These are phyloP conservation scores for Listronotus bonariensis DNA, from an alignment of 1,140 invertebrate species.

Conservation along the genomic window DNA sequence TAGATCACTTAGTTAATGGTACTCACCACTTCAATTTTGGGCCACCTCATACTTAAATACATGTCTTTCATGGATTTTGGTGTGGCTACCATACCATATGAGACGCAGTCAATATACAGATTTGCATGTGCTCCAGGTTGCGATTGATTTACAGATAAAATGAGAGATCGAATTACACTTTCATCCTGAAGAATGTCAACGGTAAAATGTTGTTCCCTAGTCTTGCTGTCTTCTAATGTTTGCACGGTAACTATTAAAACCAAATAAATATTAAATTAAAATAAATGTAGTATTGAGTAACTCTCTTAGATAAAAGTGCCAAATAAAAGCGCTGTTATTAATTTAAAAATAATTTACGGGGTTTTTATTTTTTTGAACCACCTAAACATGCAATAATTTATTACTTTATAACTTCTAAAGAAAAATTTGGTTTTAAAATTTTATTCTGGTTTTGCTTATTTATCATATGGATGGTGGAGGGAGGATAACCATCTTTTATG, in stretches of 20 bases:
- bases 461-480: too few species aligned
- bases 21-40: slow-evolving; percentile 56
- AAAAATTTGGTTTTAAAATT: too few species aligned
- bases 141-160: slow-evolving; percentile 61
- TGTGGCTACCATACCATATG: slow-evolving; percentile 60
- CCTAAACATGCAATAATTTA: too few species aligned
- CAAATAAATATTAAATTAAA: slow-evolving; percentile 35
- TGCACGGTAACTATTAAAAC: slow-evolving; percentile 63
- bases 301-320: too few species aligned
- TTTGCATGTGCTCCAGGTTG: slow-evolving; percentile 60
- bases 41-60: slow-evolving; percentile 49
- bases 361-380: too few species aligned
- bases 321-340: background rate
- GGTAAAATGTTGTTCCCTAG: slow-evolving; percentile 58
- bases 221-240: slow-evolving; percentile 59
- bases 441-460: too few species aligned
- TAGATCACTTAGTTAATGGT: background rate
- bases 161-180: slow-evolving; percentile 58
- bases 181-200: slow-evolving; percentile 60
- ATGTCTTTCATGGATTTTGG: slow-evolving; percentile 60
- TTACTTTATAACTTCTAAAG: too few species aligned
- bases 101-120: slow-evolving; percentile 64
- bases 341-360: slow-evolving; percentile 15
- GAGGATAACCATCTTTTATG: too few species aligned
- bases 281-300: too few species aligned